Base-by-base conservation (phyloP, 2,113 vertebrate genomes). In the Nerophis lumbriciformis region DNA sequence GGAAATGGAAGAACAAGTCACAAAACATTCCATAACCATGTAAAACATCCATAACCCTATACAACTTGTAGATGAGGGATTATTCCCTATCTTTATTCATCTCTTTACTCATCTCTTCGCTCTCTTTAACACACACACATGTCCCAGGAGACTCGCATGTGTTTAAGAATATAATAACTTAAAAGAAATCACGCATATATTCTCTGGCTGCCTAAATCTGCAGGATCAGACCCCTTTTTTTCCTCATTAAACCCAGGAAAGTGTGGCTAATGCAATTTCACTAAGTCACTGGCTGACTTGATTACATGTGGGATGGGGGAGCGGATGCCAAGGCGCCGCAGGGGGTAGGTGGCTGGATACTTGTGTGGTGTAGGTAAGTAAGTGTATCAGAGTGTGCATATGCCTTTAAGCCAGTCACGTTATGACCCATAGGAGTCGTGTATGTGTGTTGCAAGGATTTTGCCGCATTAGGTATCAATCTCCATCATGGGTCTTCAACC, bases 221-320 rank as follows among this genome's bases (percentile, higher is more conserved):
- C 76, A 75, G 88, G 82, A 91, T 89, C 89, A 89, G 87, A 88
- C 84, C 81, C 56, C 35, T 49, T 53, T 86, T 49, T 53, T 86
- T 90, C 88, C 88, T 90, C 88, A 90, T 91, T 88, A 91, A 89
- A 88, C 78, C 65, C 85, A 87, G 75, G 83, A 88, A 89, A 88
- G 87, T 92, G 89, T 90, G 73, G 82, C 86, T 90, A 92, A 92
- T 92, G 87, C 89, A 92, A 91, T 92, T 92, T 90, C 90, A 90
- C 91, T 90, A 90, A 90, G 87, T 91, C 90, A 90, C 84, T 90
- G 88, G 69, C 85, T 83, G 86, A 86, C 83, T 91, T 90, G 88
- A 91, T 91, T 91, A 82, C 85, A 82, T 88, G 84, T 83, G 84
- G 85, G 81, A 76, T 79, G 70, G 71, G 58, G 67, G 71, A 64